phyloP scores from a whole-genome alignment of 2,797 vertebrate species.

The Chiloscyllium punctatum region DNA sequence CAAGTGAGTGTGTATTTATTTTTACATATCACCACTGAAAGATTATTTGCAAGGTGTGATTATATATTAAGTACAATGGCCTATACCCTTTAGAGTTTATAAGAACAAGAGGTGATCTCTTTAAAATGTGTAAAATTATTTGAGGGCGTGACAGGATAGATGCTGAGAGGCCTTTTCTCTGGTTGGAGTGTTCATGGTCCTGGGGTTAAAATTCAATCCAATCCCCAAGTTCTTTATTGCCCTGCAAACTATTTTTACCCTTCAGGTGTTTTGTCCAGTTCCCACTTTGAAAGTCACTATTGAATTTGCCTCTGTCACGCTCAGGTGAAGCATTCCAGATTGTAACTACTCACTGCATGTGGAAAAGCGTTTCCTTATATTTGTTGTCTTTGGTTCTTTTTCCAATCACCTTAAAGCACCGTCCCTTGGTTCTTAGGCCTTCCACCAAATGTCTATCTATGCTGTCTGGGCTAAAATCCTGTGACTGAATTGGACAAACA shows the following conservation, averaged over 20 bases:
- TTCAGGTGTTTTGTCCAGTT: not conserved
- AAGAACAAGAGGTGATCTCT: not conserved
- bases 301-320: not conserved
- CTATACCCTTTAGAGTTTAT: not conserved
- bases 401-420: not conserved
- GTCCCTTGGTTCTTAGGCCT: not conserved
- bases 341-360: not conserved
- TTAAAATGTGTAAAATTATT: not conserved
- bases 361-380: not conserved
- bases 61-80: not conserved
- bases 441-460: no score
- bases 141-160: not conserved
- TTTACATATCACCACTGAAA: not conserved
- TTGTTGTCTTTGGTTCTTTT: not conserved
- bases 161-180: no score
- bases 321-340: not conserved
- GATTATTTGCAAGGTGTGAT: not conserved
- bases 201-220: not conserved
- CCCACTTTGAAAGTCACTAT: not conserved
- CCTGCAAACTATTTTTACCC: not conserved
- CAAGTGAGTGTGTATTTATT: constrained; percentile 54
- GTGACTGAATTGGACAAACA: not conserved
- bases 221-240: not conserved
- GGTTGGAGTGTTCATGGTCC: no score
- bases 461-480: no score